Percentiles rank a stretch among this genome's conserved stretches.
These are phyloP conservation scores for Pristiophorus japonicus DNA, from an alignment of 2,113 vertebrate genomes.

Conservation along the genomic window DNA sequence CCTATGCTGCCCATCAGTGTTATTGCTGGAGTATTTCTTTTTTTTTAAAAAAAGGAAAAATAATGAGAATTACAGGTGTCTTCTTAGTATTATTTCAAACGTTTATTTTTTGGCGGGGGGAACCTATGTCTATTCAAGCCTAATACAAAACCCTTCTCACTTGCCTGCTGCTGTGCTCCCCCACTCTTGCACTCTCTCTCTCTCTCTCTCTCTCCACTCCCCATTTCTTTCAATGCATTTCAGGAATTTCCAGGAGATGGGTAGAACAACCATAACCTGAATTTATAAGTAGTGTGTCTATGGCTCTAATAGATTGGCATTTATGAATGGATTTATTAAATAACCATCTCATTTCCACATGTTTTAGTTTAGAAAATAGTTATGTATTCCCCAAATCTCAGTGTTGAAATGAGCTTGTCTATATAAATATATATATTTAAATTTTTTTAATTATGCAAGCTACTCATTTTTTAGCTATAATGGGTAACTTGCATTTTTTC, in stretches of 20 bases:
- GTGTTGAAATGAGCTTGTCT: neutral
- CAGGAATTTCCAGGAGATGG: neutral
- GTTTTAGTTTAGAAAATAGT: neutral
- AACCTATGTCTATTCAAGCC: too few species aligned
- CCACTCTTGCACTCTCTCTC: neutral
- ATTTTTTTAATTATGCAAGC: neutral
- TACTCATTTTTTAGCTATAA: too few species aligned
- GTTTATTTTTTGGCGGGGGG: too few species aligned
- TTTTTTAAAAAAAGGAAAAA: neutral
- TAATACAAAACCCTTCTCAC: neutral
- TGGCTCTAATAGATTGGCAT: neutral
- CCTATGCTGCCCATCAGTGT: too few species aligned
- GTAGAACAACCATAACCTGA: neutral
- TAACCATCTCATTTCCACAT: neutral
- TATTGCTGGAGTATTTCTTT: neutral
- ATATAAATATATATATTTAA: neutral
- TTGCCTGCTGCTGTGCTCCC: neutral
- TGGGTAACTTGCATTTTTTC: neutral
- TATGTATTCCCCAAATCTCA: neutral
- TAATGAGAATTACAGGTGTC: too few species aligned
- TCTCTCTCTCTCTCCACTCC: neutral
- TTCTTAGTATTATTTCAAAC: too few species aligned
- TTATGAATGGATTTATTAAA: neutral
- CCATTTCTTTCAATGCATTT: neutral
- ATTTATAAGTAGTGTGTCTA: neutral